These are phyloP conservation scores for Bombylius major DNA, from an alignment of 2,888 invertebrate genomes.

Conservation along the genomic window DNA sequence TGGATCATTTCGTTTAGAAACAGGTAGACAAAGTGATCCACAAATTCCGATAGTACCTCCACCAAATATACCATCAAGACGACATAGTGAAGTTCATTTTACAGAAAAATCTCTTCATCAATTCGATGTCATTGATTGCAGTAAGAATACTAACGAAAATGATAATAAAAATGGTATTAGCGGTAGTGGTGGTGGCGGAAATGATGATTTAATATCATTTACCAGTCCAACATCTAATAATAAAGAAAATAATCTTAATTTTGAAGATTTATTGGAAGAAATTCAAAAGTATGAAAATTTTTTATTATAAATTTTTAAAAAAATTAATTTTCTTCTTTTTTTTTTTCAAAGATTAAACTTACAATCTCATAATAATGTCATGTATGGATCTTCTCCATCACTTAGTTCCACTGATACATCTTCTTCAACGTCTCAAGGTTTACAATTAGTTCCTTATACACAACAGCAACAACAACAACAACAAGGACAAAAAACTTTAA, in stretches of 20 bases:
- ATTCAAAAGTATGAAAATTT: constrained; percentile 37
- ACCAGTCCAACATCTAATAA: constrained; percentile 46
- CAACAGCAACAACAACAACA: constrained; percentile 15
- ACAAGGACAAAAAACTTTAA: constrained; percentile 29
- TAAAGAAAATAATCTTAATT: constrained; percentile 40
- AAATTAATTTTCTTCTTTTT: neutral
- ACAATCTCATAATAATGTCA: constrained; percentile 22
- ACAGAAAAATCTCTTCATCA: neutral
- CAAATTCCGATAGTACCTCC: constrained; percentile 36
- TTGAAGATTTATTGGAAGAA: constrained; percentile 48
- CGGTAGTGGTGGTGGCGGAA: constrained; percentile 12
- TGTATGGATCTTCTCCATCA: constrained; percentile 16
- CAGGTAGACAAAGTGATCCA: constrained; percentile 18
- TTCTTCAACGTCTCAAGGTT: constrained; percentile 12
- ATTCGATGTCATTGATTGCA: no score
- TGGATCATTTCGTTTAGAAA: constrained; percentile 38
- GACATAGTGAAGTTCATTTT: constrained; percentile 17
- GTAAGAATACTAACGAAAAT: no score
- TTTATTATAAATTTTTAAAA: neutral
- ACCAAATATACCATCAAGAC: constrained; percentile 26
- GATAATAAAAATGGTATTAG: no score
- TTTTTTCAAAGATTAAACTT: constrained; percentile 9
- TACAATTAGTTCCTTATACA: constrained; percentile 20
- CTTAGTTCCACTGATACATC: constrained; percentile 8
- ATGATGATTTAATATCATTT: constrained; percentile 59